These are phyloP conservation scores for Parus major DNA, from an alignment of 2,113 vertebrate species.

Conservation along the genomic window DNA sequence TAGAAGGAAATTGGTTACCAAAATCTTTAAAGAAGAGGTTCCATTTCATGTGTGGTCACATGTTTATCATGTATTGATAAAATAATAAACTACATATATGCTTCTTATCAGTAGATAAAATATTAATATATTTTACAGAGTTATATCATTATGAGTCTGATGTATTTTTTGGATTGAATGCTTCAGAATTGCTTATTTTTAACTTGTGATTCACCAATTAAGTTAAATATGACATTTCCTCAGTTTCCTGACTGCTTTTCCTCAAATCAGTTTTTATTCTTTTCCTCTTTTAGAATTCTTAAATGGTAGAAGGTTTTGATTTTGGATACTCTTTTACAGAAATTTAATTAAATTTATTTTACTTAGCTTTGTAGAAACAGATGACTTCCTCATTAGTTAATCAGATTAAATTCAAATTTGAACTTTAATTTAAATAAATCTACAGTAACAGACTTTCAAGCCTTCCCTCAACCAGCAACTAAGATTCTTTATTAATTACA, in stretches of 20 bases:
- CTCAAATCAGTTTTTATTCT: neutral
- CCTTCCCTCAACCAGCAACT: neutral
- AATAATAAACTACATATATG: neutral
- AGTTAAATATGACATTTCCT: neutral
- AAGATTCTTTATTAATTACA: neutral
- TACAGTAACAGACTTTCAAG: neutral
- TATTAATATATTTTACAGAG: neutral
- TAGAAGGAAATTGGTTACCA: neutral
- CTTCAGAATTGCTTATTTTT: neutral
- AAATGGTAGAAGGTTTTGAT: neutral
- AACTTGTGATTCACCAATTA: neutral
- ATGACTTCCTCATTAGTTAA: neutral
- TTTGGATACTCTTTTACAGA: neutral
- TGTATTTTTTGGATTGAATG: neutral
- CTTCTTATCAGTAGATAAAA: neutral
- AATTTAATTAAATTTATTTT: neutral
- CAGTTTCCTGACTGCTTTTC: neutral
- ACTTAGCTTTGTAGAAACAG: neutral
- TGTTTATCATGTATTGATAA: neutral
- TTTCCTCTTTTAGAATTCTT: neutral
- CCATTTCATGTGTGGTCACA: neutral
- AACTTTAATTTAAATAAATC: neutral
- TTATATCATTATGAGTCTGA: neutral
- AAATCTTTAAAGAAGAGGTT: neutral
- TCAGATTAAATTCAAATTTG: neutral